Evolutionary conservation across 1,140 invertebrate species (phyloP), one percentile per base, ranked within the genome.

Genomic region (Dryas iulia): DNA sequence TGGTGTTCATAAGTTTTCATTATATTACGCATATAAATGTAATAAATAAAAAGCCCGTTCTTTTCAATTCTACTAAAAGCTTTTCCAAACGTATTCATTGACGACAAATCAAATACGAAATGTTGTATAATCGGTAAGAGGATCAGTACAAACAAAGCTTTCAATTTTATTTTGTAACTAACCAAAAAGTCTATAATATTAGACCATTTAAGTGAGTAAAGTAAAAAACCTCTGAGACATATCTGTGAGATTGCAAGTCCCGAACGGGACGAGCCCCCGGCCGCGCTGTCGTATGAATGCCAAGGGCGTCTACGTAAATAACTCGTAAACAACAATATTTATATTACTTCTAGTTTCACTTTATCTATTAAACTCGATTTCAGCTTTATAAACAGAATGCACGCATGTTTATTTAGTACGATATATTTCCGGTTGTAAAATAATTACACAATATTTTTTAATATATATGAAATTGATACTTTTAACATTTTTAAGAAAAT

Each of bases 241-340:
- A 39, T 62, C 59, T 62, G 18, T 62, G 5, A n/a, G 7, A 28
- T 62, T 25, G 7, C 52, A 53, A 25, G 31, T 25, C 35, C n/a
- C 24, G 59, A 47, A 30, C 59, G 59, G 23, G 77, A 69, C 75
- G 76, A 80, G 78, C 78, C 78, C 73, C 76, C 76, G 52, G 21
- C 53, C 69, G 2, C 66, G 54, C 62, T 66, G 59, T 68, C 66
- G 31, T 28, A 4, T 69, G 78, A 80, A 80, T 80, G 78, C 69
- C 78, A 80, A 80, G 78, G 78, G 66, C 73, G 33, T 24, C 59
- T 28, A 47, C 59, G 59, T 62, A 30, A 62, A 53, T 62, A 53
- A 0, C 35, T 62, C 35, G n/a, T 28, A 62, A 62, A 62, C 59
- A 62, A 39, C 59, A 53, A 53, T 62, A 39, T 35, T 39, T 59